Conservation (phyloP, 2,797 vertebrate genomes). For the Cuniculus paca region DNA sequence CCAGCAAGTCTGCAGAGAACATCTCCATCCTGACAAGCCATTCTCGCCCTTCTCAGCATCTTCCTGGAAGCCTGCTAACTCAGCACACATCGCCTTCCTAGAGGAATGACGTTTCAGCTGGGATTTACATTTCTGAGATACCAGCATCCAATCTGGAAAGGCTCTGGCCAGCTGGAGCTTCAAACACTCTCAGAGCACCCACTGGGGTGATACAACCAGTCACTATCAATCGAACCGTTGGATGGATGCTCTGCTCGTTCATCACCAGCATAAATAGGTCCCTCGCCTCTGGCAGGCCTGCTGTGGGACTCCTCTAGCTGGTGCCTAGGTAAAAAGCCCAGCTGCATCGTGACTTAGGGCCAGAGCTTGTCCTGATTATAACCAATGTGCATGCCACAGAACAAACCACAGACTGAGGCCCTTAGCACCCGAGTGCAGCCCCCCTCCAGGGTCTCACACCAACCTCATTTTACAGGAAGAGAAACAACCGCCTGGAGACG, state of each 20-base stretch:
- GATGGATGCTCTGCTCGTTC: neutral
- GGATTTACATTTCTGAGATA: neutral
- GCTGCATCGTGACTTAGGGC: neutral
- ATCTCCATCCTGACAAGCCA: neutral
- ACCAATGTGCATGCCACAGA: neutral
- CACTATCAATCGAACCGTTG: neutral
- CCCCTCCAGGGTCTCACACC: neutral
- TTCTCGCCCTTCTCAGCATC: constrained; percentile 57
- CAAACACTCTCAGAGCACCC: neutral
- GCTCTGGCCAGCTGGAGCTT: neutral
- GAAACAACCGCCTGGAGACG: neutral
- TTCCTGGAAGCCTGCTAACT: constrained; percentile 65
- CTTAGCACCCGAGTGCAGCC: neutral
- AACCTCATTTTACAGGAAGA: neutral
- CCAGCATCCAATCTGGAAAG: constrained; percentile 26
- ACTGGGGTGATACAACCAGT: neutral
- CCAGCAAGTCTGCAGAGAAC: constrained; percentile 57
- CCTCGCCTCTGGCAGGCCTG: neutral
- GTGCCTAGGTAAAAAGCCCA: neutral
- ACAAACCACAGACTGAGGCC: neutral
- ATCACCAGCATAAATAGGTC: neutral
- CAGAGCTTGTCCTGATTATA: neutral
- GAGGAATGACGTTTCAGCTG: neutral
- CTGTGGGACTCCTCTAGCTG: neutral
- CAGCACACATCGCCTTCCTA: constrained; percentile 40